Conservation (phyloP, 2,113 vertebrate genomes). For the Macaca fascicularis region DNA sequence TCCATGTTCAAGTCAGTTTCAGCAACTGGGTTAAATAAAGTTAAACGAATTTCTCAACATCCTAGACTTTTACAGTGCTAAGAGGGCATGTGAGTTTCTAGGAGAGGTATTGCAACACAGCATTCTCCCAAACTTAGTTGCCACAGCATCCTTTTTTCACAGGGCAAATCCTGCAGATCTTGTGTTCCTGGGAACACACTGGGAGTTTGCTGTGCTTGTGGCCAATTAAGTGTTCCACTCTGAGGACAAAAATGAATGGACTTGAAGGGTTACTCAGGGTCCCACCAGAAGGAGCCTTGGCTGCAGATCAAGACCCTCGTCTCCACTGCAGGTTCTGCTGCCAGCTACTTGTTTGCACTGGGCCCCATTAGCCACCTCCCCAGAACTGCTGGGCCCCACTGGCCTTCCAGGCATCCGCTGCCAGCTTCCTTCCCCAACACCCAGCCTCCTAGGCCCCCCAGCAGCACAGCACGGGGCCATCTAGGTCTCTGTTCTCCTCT, state of each 20-base stretch:
- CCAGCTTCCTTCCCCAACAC: not conserved
- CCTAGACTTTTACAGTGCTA: not conserved
- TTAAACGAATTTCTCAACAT: not conserved
- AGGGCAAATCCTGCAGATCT: not conserved
- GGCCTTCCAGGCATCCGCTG: not conserved
- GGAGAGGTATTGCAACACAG: not conserved
- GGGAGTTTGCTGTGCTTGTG: not conserved
- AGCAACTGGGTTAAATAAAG: not conserved
- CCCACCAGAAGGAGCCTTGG: constrained; percentile 5
- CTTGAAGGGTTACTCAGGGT: not conserved
- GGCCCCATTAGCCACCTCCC: not conserved
- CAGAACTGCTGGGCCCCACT: not conserved
- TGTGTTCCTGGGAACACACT: not conserved
- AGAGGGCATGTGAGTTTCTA: not conserved
- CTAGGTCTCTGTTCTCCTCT: not conserved
- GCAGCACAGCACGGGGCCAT: not conserved
- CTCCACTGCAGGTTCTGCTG: not conserved
- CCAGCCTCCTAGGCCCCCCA: too few species aligned
- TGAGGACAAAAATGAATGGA: not conserved
- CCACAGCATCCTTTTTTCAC: not conserved
- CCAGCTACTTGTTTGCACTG: not conserved
- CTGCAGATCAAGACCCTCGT: not conserved
- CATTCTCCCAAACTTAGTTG: not conserved
- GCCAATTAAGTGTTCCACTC: not conserved
- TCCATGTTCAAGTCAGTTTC: not conserved